These are phyloP conservation scores for Metopia argyrocephala DNA, from an alignment of 2,888 invertebrate species.

Conservation along the genomic window DNA sequence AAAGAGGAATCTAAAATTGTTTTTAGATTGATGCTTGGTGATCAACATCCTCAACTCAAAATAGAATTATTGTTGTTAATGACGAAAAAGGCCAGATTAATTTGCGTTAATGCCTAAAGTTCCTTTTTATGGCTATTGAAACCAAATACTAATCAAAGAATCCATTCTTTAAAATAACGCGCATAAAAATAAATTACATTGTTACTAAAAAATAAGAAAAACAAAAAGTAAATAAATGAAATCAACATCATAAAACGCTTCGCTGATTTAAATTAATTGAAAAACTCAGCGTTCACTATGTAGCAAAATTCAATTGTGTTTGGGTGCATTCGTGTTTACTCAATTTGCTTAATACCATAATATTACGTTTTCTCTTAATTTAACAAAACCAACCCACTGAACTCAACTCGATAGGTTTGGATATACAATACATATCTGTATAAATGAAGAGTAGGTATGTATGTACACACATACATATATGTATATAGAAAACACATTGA, in stretches of 20 bases:
- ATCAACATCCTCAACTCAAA: too few relatives aligned
- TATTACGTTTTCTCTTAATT: slow-evolving; percentile 48
- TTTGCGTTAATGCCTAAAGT: too few relatives aligned
- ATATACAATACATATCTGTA: too few relatives aligned
- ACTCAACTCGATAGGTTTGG: neutral
- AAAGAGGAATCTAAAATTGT: too few relatives aligned
- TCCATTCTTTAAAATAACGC: neutral
- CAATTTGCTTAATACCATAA: slow-evolving; percentile 52
- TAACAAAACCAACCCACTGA: slow-evolving; percentile 32
- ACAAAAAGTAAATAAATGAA: neutral
- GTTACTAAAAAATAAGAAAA: neutral
- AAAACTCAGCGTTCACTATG: slow-evolving; percentile 35
- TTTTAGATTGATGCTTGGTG: too few relatives aligned
- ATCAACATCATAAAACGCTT: slow-evolving; percentile 31
- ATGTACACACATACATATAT: too few relatives aligned
- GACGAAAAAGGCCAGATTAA: too few relatives aligned
- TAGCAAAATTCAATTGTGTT: slow-evolving; percentile 32
- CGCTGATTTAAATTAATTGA: slow-evolving; percentile 51
- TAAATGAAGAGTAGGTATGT: too few relatives aligned
- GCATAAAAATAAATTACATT: slow-evolving; percentile 7
- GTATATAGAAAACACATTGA: too few relatives aligned
- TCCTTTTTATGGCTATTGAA: neutral
- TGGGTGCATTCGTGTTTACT: slow-evolving; percentile 39
- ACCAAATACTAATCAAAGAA: neutral
- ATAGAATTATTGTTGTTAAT: too few relatives aligned